Evolutionary conservation across 1,140 invertebrate genomes (phyloP), one percentile per base, ranked within the genome.

Genomic region (Zeugodacus cucurbitae): DNA sequence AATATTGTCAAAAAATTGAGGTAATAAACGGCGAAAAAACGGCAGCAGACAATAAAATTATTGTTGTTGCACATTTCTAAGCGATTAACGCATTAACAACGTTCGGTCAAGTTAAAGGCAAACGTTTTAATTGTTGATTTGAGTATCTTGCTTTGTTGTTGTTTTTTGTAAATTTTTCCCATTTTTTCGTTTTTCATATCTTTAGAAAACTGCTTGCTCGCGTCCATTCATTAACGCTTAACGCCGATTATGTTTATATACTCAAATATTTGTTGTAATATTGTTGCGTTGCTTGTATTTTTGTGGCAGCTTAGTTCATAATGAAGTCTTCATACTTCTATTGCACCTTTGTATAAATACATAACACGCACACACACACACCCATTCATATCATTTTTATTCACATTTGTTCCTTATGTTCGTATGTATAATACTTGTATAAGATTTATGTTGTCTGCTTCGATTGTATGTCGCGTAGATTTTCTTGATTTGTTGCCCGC

Each of bases 381-480:
- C 34, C 14, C 32, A 17, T 70, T n/a, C 22, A 26, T 7, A 26
- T 62, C 6, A 70, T 74, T 26, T 82, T 29, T 20, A 70, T 70
- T 32, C 29, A 70, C 62, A 29, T 37, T 74, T 37, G 6, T 22
- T 37, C 17, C 34, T 34, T 22, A 37, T 74, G 32, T 37, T 3
- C 34, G 14, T 22, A 37, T 74, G 32, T 37, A 34, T 74, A 20
- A 17, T n/a, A n/a, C n/a, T n/a, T n/a, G n/a, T n/a, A 48, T 22
- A 82, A 82, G 74, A 82, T 82, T 82, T 82, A 82, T 82, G 74
- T 82, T 82, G 37, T 82, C 22, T 82, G 7, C n/a, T 82, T 29
- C 41, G n/a, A 82, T 82, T 82, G 74, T 82, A 48, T 26, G 20
- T 6, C 74, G 37, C 37, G n/a, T 82, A 29, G 74, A 82, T 54